Evolutionary conservation across 1,140 invertebrate genomes (phyloP).

Genomic region (Pararge aegeria): DNA sequence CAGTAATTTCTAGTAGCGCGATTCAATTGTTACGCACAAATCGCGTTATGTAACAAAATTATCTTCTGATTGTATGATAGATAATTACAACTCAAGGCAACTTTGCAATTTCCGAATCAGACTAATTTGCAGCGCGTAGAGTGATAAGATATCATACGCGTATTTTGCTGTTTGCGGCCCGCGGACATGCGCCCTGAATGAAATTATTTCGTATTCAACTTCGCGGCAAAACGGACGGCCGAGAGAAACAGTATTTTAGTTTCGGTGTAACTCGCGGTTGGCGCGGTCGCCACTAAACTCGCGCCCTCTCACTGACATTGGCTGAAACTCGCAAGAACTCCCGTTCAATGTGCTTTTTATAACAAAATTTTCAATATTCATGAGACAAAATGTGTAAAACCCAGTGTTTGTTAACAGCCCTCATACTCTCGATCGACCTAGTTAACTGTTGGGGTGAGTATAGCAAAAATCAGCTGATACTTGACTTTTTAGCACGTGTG

Average conservation of each 20-base stretch:
- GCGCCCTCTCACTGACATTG: constrained; percentile 55
- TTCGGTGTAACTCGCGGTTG: constrained; percentile 58
- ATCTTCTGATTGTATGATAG: constrained; percentile 20
- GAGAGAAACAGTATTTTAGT: constrained; percentile 44
- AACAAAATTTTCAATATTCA: constrained; percentile 45
- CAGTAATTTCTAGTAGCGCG: not conserved
- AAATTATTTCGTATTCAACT: constrained; percentile 54
- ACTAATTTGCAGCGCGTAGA: constrained; percentile 21
- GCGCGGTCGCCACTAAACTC: constrained; percentile 51
- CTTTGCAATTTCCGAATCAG: constrained; percentile 35
- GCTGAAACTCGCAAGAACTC: constrained; percentile 61
- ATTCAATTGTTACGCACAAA: constrained; percentile 4
- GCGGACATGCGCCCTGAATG: constrained; percentile 57
- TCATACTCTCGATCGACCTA: constrained; percentile 43
- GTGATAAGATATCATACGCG: constrained; percentile 31
- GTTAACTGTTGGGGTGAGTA: constrained; percentile 69
- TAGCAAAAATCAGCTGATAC: constrained; percentile 65
- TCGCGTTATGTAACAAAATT: constrained; percentile 23
- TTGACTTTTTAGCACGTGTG: constrained; percentile 59
- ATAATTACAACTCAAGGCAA: constrained; percentile 40
- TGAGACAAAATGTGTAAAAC: constrained; percentile 67
- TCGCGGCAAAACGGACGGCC: constrained; percentile 44
- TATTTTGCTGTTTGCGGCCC: not conserved
- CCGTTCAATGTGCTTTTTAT: constrained; percentile 64
- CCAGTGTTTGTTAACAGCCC: constrained; percentile 53